phyloP scores from a whole-genome alignment of 2,113 vertebrate genomes.

The Centropus unirufus region DNA sequence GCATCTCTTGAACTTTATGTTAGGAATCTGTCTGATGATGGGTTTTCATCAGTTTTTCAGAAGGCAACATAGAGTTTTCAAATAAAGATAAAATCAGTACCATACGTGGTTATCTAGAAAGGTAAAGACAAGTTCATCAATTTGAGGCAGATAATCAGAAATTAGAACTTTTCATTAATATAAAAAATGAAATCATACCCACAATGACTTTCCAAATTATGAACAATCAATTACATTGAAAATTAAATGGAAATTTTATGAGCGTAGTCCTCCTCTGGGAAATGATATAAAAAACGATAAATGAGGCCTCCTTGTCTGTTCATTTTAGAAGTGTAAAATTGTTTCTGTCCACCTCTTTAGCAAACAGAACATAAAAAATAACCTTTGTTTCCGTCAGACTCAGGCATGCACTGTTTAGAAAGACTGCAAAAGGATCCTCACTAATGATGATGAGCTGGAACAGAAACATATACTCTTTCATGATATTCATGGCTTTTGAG shows the following conservation, averaged over 20 bases:
- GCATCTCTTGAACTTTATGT: neutral
- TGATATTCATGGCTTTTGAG: neutral
- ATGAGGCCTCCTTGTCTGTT: fast-evolving
- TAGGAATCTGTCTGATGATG: neutral
- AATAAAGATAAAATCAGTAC: neutral
- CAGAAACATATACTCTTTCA: neutral
- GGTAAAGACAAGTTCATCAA: neutral
- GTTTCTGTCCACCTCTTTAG: neutral
- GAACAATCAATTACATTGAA: neutral
- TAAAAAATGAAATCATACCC: neutral
- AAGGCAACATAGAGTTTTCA: neutral
- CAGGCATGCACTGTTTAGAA: neutral
- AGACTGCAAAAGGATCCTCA: neutral
- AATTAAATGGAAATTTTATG: slow-evolving; percentile 8
- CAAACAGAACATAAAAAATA: neutral
- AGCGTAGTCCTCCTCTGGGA: neutral
- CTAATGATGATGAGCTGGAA: neutral
- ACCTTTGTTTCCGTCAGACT: neutral
- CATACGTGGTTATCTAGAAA: neutral
- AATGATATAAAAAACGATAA: neutral
- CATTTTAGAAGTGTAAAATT: neutral
- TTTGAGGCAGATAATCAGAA: neutral
- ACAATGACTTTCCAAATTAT: neutral
- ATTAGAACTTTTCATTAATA: neutral
- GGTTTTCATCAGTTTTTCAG: neutral